Evolutionary conservation across 2,113 vertebrate species (phyloP).

Genomic region (Ochotona curzoniae): DNA sequence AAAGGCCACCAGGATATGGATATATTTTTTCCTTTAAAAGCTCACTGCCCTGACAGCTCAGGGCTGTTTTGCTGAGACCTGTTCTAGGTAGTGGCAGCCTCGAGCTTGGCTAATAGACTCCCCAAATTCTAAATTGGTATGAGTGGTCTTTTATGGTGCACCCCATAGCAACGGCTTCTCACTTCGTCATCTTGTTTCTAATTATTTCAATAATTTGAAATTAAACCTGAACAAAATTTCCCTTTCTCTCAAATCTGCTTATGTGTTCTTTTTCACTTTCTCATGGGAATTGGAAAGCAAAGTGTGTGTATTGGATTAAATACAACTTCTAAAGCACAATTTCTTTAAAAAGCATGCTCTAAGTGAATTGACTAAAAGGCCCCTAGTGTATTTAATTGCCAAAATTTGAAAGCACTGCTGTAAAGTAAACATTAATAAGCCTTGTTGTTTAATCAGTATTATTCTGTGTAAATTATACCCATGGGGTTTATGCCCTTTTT

Average conservation of each 20-base stretch:
- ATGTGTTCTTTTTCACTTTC: neutral
- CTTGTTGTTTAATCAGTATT: neutral
- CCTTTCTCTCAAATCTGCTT: neutral
- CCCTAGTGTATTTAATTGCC: neutral
- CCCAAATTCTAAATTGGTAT: no score
- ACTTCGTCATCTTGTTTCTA: neutral
- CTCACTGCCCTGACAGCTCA: no score
- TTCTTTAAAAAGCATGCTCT: neutral
- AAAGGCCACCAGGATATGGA: no score
- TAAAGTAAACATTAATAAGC: neutral
- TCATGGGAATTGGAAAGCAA: slow-evolving; percentile 16
- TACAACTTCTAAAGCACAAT: neutral
- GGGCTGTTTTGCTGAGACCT: no score
- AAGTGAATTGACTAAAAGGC: neutral
- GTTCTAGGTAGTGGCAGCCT: no score
- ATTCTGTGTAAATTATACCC: neutral
- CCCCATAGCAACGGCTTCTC: neutral
- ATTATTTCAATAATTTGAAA: slow-evolving; percentile 52
- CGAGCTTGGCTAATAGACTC: no score
- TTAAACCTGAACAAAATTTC: neutral
- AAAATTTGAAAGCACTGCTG: neutral
- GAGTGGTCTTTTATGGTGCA: no score
- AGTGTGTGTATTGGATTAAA: neutral
- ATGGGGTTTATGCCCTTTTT: neutral
- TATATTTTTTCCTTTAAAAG: no score